Conservation (phyloP, 2,888 invertebrate species). For the Leptinotarsa tumamoca region DNA sequence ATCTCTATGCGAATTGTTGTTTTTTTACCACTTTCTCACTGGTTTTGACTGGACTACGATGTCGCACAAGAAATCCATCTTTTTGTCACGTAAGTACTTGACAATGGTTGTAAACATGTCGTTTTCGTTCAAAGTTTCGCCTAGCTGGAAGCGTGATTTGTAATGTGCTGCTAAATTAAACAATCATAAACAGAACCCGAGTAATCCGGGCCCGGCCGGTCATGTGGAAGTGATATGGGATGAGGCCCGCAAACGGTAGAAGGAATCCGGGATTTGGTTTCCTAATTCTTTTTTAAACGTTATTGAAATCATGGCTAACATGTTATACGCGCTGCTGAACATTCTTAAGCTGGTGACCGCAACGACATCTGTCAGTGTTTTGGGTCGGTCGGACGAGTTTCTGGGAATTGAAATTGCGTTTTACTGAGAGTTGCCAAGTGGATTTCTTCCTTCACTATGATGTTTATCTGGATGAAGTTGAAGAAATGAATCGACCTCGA, state of each 20-base stretch:
- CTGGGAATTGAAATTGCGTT: neutral
- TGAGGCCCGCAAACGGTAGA: conserved; percentile 32
- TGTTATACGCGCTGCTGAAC: conserved; percentile 37
- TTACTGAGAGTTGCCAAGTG: neutral
- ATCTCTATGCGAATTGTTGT: no score
- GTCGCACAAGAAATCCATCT: conserved; percentile 56
- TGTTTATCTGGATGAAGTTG: no score
- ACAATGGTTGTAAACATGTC: conserved; percentile 58
- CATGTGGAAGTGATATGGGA: conserved; percentile 54
- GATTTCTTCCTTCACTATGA: no score
- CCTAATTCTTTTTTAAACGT: conserved; percentile 44
- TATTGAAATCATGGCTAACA: conserved; percentile 37
- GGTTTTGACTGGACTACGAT: conserved; percentile 23
- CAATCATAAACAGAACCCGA: conserved; percentile 58
- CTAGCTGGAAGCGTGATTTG: conserved; percentile 43
- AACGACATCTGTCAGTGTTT: conserved; percentile 5
- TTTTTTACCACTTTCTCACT: no score
- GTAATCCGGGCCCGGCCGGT: conserved; percentile 51
- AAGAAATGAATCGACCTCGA: no score
- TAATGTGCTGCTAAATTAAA: conserved; percentile 60
- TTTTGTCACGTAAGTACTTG: conserved; percentile 57
- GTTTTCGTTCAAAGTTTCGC: conserved; percentile 50
- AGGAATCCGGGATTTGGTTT: conserved; percentile 35
- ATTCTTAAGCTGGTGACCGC: conserved; percentile 15
- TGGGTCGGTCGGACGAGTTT: neutral